Evolutionary conservation across 2,113 vertebrate species (phyloP), one percentile per base, ranked within the genome.

Genomic region (Nothocercus julius): DNA sequence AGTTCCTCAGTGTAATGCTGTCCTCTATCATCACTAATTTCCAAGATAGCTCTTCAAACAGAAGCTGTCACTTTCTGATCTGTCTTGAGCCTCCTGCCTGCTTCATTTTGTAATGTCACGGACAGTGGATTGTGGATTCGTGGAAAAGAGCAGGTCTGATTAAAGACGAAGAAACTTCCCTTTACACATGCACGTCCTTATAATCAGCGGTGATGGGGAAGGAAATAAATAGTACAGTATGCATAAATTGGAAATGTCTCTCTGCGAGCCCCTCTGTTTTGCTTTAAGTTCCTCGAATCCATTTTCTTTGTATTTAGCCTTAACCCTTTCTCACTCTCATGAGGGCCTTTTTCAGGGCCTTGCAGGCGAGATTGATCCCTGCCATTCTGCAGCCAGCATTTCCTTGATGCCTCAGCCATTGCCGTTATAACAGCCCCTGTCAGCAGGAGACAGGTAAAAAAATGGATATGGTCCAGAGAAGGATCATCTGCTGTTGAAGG

Each of bases 51-150:
- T 90, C 28, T 94, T 95, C 93, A 94, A 97, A 88, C 82, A 93
- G 78, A 93, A 96, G 58, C 76, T 95, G 93, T 88, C 79, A 47
- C 82, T 78, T 92, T 88, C 34, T 96, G 93, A 88, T 94, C 64
- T 91, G 82, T 40, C 82, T 94, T 82, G 82, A 96, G 80, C 80
- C 85, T 94, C 14, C 80, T 93, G 80, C 56, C 90, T 86, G 73
- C 74, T 94, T 96, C 73, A 92, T 94, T 95, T 90, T 96, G 80
- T 91, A 94, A 54, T 69, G 62, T 93, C 94, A 94, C 5, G 32
- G 90, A 88, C 34, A 27, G 66, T 84, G 85, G 90, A 90, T 94
- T 92, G 89, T 72, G 76, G 91, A 94, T 92, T 91, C 15, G 7
- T 62, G 69, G 38, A 88, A 75, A 7, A 94, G 61, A 88, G 85